Conservation (phyloP, 2,888 invertebrate species). For the Phyllotreta striolata region DNA sequence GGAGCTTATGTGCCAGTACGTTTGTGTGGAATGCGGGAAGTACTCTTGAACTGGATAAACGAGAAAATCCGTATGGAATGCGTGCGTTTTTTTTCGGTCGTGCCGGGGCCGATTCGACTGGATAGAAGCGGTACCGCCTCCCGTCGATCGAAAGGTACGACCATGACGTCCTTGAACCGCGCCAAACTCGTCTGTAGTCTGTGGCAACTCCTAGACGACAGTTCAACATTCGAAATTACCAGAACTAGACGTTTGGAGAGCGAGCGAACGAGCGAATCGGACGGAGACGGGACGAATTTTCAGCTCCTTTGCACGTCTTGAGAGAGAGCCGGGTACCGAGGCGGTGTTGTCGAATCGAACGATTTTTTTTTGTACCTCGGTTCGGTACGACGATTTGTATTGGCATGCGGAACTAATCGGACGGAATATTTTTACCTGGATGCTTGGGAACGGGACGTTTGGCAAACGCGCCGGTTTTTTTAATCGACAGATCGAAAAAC, state of each 20-base stretch:
- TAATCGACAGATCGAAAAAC: not conserved
- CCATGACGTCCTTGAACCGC: slow-evolving; percentile 45
- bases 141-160: slow-evolving; percentile 20
- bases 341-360: not conserved
- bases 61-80: too few species aligned
- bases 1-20: too few species aligned
- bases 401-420: slow-evolving; percentile 22
- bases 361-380: not conserved
- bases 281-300: slow-evolving; percentile 1
- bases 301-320: slow-evolving; percentile 3
- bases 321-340: not conserved
- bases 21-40: too few species aligned
- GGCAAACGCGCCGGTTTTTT: not conserved
- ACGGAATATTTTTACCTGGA: not conserved
- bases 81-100: too few species aligned
- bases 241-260: slow-evolving; percentile 27
- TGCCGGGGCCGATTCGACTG: too few species aligned
- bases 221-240: slow-evolving; percentile 30
- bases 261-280: not conserved
- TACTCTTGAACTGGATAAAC: too few species aligned
- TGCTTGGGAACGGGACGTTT: not conserved
- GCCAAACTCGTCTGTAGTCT: slow-evolving; percentile 45
- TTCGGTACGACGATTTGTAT: slow-evolving; percentile 4
- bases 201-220: slow-evolving; percentile 39
- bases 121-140: slow-evolving; percentile 2